Evolutionary conservation across 2,888 invertebrate genomes (phyloP), one percentile per base, ranked within the genome.

Genomic region (Polietes domitor): DNA sequence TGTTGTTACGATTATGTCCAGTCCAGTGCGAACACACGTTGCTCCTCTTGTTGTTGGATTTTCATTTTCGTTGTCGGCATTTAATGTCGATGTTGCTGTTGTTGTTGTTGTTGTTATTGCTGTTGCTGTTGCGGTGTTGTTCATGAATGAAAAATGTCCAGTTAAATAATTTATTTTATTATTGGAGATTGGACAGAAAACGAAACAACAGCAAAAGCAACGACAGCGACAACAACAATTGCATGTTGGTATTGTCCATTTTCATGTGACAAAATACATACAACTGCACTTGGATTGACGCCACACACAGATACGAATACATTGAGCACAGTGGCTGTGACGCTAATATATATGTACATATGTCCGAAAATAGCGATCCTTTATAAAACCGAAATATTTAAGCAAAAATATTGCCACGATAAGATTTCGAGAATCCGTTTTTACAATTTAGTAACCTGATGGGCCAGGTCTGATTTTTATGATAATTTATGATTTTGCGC

Each of bases 101-200:
- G 28, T 28, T n/a, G 17, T 7, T 32, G 32, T 9, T 63, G 41
- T 65, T 41, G 17, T 41, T 65, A 7, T 32, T 32, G 32, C n/a
- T n/a, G n/a, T n/a, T n/a, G n/a, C n/a, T n/a, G n/a, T n/a, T n/a
- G n/a, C n/a, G 21, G 17, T n/a, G 17, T 17, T 53, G 17, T 6
- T 17, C 12, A 26, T 58, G 19, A n/a, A 68, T 68, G 68, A 68
- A 68, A 73, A 73, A 55, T 73, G 73, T 73, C 73, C 73, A 73
- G 73, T 73, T 73, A 73, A 73, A 61, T 73, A 58, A 73, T 73
- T 41, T 73, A 43, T 43, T 73, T 73, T 58, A 61, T 58, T 73
- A 58, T 58, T 58, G 58, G 24, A 15, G 58, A 58, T 73, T n/a
- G 61, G 61, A n/a, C 37, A 28, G 32, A 28, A 32, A 41, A 41